These are phyloP conservation scores for Diplodus puntazzo DNA, from an alignment of 2,797 vertebrate species.

Conservation along the genomic window DNA sequence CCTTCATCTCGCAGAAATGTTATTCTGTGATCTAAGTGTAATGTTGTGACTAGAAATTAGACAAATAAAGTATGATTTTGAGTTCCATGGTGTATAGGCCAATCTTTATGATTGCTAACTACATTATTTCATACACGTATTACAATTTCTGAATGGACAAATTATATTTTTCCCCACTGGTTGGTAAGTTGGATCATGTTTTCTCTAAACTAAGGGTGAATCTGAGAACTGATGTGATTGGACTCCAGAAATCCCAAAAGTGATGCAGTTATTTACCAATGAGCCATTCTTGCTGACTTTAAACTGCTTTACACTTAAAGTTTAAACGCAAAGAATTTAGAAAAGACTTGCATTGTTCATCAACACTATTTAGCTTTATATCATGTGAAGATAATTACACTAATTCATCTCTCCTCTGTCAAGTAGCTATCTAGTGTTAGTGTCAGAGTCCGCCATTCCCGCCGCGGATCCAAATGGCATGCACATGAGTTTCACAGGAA, in stretches of 20 bases:
- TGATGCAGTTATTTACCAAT: not conserved
- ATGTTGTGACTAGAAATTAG: too few relatives aligned
- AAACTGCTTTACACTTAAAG: not conserved
- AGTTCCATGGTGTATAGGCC: not conserved
- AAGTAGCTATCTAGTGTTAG: not conserved
- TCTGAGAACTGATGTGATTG: not conserved
- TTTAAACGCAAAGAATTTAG: not conserved
- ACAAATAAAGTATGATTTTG: too few relatives aligned
- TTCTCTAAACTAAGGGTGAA: too few relatives aligned
- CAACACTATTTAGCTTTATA: not conserved
- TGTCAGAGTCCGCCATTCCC: not conserved
- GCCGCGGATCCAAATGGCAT: not conserved
- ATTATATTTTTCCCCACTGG: not conserved
- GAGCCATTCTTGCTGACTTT: not conserved
- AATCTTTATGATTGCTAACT: not conserved
- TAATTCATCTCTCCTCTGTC: too few relatives aligned
- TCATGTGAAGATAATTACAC: not conserved
- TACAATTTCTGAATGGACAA: not conserved
- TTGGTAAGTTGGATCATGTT: not conserved
- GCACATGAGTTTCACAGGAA: not conserved
- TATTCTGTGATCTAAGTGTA: too few relatives aligned
- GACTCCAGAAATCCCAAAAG: not conserved
- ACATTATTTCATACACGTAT: conserved; percentile 3
- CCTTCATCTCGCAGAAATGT: too few relatives aligned
- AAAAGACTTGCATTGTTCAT: not conserved